These are phyloP conservation scores for Periplaneta americana DNA, from an alignment of 1,140 invertebrate species.

Conservation along the genomic window DNA sequence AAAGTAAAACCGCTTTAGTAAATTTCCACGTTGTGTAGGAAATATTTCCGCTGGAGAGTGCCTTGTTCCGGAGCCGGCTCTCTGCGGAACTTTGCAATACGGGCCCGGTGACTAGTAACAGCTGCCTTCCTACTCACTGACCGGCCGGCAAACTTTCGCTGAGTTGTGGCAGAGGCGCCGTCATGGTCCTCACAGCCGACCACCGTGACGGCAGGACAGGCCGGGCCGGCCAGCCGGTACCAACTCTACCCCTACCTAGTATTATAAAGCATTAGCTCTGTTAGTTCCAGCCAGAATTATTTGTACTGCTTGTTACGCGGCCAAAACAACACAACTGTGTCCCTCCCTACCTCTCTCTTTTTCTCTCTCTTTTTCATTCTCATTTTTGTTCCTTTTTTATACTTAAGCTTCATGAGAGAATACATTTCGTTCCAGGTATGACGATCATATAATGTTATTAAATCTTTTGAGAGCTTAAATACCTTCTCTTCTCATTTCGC, in stretches of 20 bases:
- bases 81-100: not conserved
- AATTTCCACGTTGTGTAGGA: not conserved
- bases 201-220: not conserved
- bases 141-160: not conserved
- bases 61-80: not conserved
- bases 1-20: not conserved
- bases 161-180: not conserved
- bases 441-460: not conserved
- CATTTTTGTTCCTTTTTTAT: not conserved
- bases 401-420: not conserved
- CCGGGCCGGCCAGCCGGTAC: not conserved
- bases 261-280: not conserved
- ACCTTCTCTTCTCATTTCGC: not conserved
- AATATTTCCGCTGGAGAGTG: not conserved
- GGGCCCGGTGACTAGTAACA: not conserved
- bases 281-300: not conserved
- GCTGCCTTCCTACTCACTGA: not conserved
- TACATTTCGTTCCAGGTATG: not conserved
- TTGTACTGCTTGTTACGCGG: not conserved
- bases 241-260: too few relatives aligned
- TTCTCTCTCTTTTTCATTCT: not conserved
- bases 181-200: not conserved
- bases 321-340: not conserved
- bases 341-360: too few relatives aligned
- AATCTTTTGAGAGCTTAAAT: not conserved